Conservation (phyloP, 2,888 invertebrate genomes). For the Orchesellides sinensis region DNA sequence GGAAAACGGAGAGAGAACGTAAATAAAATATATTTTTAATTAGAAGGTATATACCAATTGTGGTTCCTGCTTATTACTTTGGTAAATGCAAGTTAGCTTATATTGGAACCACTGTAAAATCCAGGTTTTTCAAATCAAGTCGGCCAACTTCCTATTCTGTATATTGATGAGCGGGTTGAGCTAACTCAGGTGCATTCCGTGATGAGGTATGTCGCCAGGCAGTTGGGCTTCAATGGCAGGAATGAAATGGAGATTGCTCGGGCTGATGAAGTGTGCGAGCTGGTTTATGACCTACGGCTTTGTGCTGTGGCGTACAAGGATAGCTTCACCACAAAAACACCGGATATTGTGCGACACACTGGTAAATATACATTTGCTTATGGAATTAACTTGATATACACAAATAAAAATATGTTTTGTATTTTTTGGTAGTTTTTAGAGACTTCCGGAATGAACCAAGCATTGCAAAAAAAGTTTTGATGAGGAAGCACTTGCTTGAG, state of each 20-base stretch:
- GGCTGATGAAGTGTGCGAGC: slow-evolving; percentile 39
- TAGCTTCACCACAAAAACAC: slow-evolving; percentile 22
- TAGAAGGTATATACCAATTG: too few relatives aligned
- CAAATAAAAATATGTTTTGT: too few relatives aligned
- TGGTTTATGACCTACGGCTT: slow-evolving; percentile 50
- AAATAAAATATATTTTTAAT: not conserved
- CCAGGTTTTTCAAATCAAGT: slow-evolving; percentile 31
- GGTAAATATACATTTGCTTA: not conserved
- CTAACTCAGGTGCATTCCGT: slow-evolving; percentile 50
- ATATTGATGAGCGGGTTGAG: slow-evolving; percentile 17
- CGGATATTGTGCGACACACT: slow-evolving; percentile 56
- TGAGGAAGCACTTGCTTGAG: slow-evolving; percentile 25
- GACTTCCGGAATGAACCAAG: slow-evolving; percentile 42
- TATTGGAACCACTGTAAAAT: too few relatives aligned
- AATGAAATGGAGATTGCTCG: slow-evolving; percentile 33
- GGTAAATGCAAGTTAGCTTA: not conserved
- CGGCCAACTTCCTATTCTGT: slow-evolving; percentile 42
- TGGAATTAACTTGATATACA: too few relatives aligned
- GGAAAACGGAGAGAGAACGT: slow-evolving; percentile 25
- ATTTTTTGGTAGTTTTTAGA: slow-evolving; percentile 45
- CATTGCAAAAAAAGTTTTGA: slow-evolving; percentile 39
- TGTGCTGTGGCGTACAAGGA: slow-evolving; percentile 17
- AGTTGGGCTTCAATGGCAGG: slow-evolving; percentile 33
- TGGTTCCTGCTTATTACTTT: too few relatives aligned
- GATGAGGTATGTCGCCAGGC: slow-evolving; percentile 35